These are phyloP conservation scores for Rhea pennata DNA, from an alignment of 2,113 vertebrate genomes.

Conservation along the genomic window DNA sequence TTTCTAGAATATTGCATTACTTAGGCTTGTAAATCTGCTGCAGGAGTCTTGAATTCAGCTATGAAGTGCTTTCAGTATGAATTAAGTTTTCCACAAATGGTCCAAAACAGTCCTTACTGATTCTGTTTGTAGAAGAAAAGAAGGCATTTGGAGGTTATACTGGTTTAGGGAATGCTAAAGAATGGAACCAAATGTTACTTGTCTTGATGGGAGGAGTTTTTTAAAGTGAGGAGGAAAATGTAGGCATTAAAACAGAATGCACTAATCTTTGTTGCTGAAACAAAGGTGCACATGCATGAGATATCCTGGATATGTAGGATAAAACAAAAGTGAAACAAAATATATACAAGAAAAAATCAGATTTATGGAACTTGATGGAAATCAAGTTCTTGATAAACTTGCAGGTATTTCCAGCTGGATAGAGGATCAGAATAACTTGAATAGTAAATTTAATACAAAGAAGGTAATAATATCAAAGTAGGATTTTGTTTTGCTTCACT, in stretches of 20 bases:
- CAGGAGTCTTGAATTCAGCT: not conserved
- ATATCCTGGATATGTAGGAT: not conserved
- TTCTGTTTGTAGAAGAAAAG: not conserved
- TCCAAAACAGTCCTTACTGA: not conserved
- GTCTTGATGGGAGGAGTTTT: not conserved
- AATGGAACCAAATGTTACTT: not conserved
- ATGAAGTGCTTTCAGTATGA: not conserved
- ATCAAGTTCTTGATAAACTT: not conserved
- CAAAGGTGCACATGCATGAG: not conserved
- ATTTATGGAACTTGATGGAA: not conserved
- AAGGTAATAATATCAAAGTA: not conserved
- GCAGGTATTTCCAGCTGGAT: not conserved
- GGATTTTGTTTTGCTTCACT: not conserved
- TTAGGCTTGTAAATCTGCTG: not conserved
- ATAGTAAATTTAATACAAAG: not conserved
- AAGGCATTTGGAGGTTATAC: not conserved
- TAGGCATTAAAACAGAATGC: not conserved
- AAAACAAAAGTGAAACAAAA: not conserved
- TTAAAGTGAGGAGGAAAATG: not conserved
- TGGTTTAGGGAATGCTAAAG: not conserved
- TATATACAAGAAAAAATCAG: not conserved
- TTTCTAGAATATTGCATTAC: not conserved
- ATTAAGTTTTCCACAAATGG: accelerated
- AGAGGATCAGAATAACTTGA: not conserved
- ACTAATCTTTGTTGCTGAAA: not conserved